A percentile compares a stretch with the other conserved stretches of the same genome.
phyloP scores from a whole-genome alignment of 2,113 vertebrate species.

The Eonycteris spelaea region DNA sequence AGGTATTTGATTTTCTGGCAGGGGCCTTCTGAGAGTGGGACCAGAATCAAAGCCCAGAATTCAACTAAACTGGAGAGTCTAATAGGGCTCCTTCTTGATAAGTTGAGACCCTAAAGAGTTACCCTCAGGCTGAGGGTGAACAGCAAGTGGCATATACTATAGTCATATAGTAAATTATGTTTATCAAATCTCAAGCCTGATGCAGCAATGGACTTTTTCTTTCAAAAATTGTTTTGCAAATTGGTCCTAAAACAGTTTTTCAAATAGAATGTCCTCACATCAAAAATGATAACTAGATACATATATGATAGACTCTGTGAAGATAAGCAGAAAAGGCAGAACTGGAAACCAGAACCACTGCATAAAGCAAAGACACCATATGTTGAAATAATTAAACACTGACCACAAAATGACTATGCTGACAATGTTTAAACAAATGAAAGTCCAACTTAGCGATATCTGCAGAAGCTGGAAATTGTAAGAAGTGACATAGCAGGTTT shows the following conservation, averaged over 20 bases:
- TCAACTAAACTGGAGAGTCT: neutral
- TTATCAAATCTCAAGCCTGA: neutral
- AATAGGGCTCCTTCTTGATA: neutral
- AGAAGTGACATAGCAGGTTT: neutral
- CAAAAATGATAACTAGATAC: neutral
- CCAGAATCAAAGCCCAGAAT: slow-evolving; percentile 4
- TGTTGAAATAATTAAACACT: neutral
- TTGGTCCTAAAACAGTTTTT: neutral
- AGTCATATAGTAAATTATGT: neutral
- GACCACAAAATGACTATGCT: neutral
- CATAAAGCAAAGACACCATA: neutral
- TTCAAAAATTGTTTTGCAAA: neutral
- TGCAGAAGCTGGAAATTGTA: neutral
- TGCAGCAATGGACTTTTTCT: neutral
- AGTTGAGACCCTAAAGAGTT: neutral
- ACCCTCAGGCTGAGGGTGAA: neutral
- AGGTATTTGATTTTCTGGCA: neutral
- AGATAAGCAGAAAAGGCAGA: neutral
- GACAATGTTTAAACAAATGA: neutral
- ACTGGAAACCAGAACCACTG: neutral
- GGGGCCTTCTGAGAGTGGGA: neutral
- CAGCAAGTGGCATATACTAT: neutral
- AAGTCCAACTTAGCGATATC: neutral
- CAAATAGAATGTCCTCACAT: neutral
- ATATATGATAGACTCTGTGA: neutral